phyloP scores from a whole-genome alignment of 2,888 invertebrate genomes.

The Oconnorella tubifera region DNA sequence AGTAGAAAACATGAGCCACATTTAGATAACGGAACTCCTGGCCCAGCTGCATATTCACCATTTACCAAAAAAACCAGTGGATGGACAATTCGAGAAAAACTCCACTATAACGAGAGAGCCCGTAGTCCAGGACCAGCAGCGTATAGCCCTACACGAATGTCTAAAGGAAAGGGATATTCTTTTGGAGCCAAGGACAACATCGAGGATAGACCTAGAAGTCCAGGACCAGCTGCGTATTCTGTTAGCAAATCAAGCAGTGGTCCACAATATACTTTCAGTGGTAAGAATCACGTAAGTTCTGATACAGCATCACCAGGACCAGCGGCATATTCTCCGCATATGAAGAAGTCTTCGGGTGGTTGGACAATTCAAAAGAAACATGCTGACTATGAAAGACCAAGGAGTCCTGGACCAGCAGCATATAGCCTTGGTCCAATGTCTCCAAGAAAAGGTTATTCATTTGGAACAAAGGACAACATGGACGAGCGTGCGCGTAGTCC shows the following conservation, averaged over 20 bases:
- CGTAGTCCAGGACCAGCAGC: conserved; percentile 12
- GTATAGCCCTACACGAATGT: background rate
- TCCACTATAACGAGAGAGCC: background rate
- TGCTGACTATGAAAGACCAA: background rate
- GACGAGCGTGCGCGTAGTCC: background rate
- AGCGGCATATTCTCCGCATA: background rate
- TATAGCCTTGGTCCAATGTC: conserved; percentile 3
- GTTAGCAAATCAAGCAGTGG: background rate
- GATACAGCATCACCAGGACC: background rate
- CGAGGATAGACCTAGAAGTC: background rate
- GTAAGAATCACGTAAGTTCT: background rate
- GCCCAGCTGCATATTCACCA: conserved; percentile 16
- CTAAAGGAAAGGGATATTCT: background rate
- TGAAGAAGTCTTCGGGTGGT: background rate
- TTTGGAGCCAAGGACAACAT: background rate
- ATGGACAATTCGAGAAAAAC: conserved; percentile 10
- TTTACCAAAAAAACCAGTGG: no score
- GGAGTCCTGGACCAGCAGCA: conserved; percentile 15
- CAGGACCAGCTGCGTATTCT: conserved; percentile 7
- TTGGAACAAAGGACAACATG: background rate
- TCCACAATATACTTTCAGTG: background rate
- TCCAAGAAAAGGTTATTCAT: background rate
- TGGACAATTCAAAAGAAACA: background rate
- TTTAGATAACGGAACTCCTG: conserved; percentile 2
- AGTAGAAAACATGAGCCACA: background rate